Evolutionary conservation across 1,140 invertebrate genomes (phyloP).

Genomic region (Drosophila suzukii): DNA sequence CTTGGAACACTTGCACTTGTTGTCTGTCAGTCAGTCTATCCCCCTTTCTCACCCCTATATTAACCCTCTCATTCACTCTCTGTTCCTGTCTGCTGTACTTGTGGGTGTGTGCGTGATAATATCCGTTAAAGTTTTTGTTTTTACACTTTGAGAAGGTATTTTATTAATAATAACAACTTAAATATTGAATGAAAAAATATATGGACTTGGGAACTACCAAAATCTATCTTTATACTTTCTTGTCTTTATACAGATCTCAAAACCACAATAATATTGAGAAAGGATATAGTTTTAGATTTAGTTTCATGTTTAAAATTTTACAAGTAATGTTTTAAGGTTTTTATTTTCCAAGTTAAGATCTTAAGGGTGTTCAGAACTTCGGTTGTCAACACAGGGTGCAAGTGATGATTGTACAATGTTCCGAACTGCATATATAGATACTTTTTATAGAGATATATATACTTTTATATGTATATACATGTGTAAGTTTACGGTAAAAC

Average conservation of each 20-base stretch:
- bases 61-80: background rate
- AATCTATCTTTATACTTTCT: no score
- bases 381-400: background rate
- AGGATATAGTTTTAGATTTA: no score
- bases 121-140: constrained; percentile 32
- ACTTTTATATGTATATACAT: constrained; percentile 1
- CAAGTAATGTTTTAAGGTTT: no score
- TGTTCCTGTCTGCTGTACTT: constrained; percentile 35
- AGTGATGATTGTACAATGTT: constrained; percentile 4
- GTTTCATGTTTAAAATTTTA: no score
- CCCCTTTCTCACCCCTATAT: background rate
- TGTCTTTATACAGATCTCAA: no score
- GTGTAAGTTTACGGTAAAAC: constrained; percentile 40
- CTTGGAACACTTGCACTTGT: constrained; percentile 42
- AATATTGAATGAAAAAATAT: no score
- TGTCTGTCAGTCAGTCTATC: constrained; percentile 23
- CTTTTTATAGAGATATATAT: constrained; percentile 8
- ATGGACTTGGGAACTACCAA: no score
- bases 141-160: background rate
- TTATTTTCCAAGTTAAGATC: background rate
- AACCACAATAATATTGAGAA: background rate
- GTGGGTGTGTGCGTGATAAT: constrained; percentile 30
- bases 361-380: background rate
- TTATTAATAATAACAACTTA: background rate
- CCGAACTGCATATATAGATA: constrained; percentile 9